phyloP scores from a whole-genome alignment of 2,888 invertebrate genomes.

The Cecidostiba fungosa region DNA sequence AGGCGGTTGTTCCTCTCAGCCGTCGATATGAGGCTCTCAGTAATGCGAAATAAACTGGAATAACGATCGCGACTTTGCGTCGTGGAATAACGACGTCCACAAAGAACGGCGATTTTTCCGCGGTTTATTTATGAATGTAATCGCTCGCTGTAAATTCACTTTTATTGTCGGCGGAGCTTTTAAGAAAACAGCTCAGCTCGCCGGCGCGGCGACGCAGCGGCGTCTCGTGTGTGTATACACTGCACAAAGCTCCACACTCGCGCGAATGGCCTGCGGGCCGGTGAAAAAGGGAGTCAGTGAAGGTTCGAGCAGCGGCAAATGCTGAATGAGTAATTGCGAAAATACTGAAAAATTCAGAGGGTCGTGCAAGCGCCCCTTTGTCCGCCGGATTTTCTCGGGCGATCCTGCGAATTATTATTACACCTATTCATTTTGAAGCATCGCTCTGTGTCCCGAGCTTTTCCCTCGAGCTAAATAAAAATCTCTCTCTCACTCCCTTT shows the following conservation, averaged over 20 bases:
- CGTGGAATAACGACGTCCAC: constrained; percentile 18
- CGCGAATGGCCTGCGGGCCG: not conserved
- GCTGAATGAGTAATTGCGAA: constrained; percentile 58
- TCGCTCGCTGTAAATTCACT: constrained; percentile 58
- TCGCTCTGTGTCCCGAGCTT: not conserved
- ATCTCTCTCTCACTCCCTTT: constrained; percentile 44
- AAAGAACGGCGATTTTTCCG: constrained; percentile 48
- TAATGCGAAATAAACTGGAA: constrained; percentile 61
- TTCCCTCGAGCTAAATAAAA: constrained; percentile 51
- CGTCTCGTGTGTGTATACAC: not conserved
- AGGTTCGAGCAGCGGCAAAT: not conserved
- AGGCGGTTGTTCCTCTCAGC: too few relatives aligned
- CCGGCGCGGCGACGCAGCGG: constrained; percentile 2
- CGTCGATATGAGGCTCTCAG: not conserved
- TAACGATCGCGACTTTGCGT: constrained; percentile 60
- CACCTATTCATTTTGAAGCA: constrained; percentile 56
- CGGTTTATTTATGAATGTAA: constrained; percentile 61
- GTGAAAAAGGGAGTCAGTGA: not conserved
- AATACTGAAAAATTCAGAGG: constrained; percentile 62
- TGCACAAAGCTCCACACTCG: not conserved
- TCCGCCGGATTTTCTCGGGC: constrained; percentile 43
- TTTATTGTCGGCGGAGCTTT: constrained; percentile 62
- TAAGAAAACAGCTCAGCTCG: constrained; percentile 59
- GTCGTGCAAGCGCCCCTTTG: not conserved
- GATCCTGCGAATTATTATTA: constrained; percentile 61